Base-by-base conservation (phyloP, 2,113 vertebrate genomes). In the Puffinus mauretanicus region DNA sequence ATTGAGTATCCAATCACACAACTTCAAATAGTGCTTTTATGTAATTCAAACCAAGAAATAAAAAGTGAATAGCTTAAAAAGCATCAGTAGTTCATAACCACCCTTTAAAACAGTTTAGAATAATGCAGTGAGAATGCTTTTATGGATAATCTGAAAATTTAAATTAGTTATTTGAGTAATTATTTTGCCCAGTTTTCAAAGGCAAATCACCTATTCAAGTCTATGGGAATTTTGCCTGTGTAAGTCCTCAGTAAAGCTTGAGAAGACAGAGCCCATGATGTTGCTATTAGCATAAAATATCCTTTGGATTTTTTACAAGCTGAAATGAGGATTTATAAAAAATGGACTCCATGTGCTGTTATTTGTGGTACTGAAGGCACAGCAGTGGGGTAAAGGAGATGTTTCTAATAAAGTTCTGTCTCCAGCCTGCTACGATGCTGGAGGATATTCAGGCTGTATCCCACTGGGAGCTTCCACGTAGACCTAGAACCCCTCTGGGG, bases 261-360 rank as follows among this genome's bases (percentile, higher is more conserved):
- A 64, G 61, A 95, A 88, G 47, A 82, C 42, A 83, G 44, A 86
- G 34, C 7, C n/a, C 92, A 96, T 94, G 49, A 91, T 82, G 75
- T 81, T 95, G 71, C 14, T 91, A 71, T 95, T 97, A 95, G 10
- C 60, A 78, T 55, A 90, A 96, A 95, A 86, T 75, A 92, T 29
- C 67, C 13, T 81, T 70, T 47, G 44, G 47, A 76, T 75, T 80
- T 96, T 96, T 95, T 64, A 90, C 66, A 86, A 87, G 58, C 17
- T 77, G 46, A 80, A 97, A 29, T 3, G 6, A 78, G 58, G 73
- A 60, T 83, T 94, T 93, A 52, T 75, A 51, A 88, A 94, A 76
- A 94, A 70, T 54, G 32, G 62, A 60, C 78, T 75, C 64, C 84
- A 75, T 88, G 69, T 86, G 84, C 29, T 86, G 32, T 75, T 88